Evolutionary conservation across 2,113 vertebrate genomes (phyloP).

Genomic region (Nesoenas mayeri): DNA sequence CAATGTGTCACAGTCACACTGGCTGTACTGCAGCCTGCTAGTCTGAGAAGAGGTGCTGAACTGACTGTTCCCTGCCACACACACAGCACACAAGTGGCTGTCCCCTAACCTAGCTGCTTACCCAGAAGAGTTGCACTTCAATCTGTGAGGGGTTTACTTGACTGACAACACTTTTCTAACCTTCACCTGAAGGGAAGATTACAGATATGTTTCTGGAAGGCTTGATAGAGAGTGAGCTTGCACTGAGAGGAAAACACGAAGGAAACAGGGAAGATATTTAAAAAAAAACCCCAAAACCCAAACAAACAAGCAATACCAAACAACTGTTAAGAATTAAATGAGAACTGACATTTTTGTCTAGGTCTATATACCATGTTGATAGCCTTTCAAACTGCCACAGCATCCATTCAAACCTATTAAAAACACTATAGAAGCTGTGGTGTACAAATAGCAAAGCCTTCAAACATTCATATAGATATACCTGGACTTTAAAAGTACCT

Average conservation of each 20-base stretch:
- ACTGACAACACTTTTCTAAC: neutral
- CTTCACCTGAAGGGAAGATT: neutral
- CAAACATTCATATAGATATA: neutral
- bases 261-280: neutral
- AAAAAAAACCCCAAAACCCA: neutral
- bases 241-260: neutral
- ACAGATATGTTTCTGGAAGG: neutral
- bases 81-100: accelerated
- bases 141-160: neutral
- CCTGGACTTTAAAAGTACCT: neutral
- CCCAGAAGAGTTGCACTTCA: neutral
- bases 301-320: neutral
- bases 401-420: neutral
- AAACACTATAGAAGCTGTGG: neutral
- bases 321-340: neutral
- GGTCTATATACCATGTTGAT: neutral
- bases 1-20: neutral
- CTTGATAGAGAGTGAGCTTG: neutral
- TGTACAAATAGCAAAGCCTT: neutral
- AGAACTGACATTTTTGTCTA: neutral
- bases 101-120: accelerated
- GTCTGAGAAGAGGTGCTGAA: neutral
- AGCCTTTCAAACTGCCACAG: neutral
- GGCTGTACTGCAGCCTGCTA: neutral
- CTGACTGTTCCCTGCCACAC: neutral